Evolutionary conservation across 2,888 invertebrate species (phyloP).

Genomic region (Brassicogethes aeneus): DNA sequence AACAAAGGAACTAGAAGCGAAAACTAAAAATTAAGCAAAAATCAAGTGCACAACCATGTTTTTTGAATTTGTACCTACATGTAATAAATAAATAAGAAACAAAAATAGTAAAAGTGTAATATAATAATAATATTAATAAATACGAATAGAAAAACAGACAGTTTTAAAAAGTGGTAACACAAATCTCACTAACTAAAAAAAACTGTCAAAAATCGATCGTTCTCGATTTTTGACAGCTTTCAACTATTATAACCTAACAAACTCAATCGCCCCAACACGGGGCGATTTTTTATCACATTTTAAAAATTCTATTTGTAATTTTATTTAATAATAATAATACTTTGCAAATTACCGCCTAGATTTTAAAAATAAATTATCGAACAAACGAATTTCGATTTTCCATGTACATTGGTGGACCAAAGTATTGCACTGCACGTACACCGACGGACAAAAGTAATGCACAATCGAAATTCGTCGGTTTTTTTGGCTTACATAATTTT

Average conservation of each 20-base stretch:
- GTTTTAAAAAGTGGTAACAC: conserved; percentile 34
- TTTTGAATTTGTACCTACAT: conserved; percentile 14
- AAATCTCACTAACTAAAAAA: conserved; percentile 31
- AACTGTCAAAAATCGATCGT: conserved; percentile 10
- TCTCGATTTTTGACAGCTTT: background rate
- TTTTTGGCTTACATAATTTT: background rate
- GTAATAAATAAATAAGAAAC: conserved; percentile 18
- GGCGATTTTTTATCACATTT: conserved; percentile 33
- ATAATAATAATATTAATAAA: too few species aligned
- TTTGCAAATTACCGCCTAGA: background rate
- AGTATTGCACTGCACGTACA: conserved; percentile 4
- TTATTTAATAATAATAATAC: conserved; percentile 2
- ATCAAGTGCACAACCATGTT: conserved; percentile 32
- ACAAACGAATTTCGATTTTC: background rate
- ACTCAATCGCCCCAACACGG: conserved; percentile 16
- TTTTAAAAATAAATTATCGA: background rate
- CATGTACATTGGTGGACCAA: background rate
- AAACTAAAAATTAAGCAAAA: conserved; percentile 21
- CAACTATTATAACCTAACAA: conserved; percentile 22
- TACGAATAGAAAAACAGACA: conserved; percentile 16
- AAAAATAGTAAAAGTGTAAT: conserved; percentile 12
- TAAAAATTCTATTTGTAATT: conserved; percentile 25
- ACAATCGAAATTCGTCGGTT: background rate
- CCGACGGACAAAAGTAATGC: too few species aligned
- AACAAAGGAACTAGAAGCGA: conserved; percentile 21